Evolutionary conservation across 2,888 invertebrate species (phyloP).

Genomic region (Megastigmus dorsalis): DNA sequence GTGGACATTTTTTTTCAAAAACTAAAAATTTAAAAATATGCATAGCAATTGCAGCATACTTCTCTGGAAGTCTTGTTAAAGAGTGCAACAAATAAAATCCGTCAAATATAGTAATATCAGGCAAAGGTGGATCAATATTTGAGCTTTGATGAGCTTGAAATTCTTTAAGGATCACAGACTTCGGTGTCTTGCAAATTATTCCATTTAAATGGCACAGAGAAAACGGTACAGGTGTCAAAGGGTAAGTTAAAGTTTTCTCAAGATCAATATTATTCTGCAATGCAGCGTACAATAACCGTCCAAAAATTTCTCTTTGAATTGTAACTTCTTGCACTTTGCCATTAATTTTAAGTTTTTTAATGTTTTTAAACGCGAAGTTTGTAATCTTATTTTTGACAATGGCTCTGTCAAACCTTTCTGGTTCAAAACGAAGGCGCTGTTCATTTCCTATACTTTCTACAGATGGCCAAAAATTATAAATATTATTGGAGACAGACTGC

Average conservation of each 20-base stretch:
- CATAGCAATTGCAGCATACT: too few species aligned
- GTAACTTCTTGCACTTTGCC: constrained; percentile 60
- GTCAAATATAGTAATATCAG: too few species aligned
- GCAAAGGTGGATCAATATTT: too few species aligned
- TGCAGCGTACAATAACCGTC: constrained; percentile 56
- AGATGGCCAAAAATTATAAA: constrained; percentile 58
- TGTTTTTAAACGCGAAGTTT: constrained; percentile 56
- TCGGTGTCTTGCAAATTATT: constrained; percentile 60
- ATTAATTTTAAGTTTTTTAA: constrained; percentile 58
- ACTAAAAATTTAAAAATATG: too few species aligned
- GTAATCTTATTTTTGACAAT: constrained; percentile 58
- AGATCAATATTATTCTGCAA: constrained; percentile 59
- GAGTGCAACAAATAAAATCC: too few species aligned
- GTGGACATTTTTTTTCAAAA: too few species aligned
- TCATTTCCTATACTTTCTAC: constrained; percentile 58
- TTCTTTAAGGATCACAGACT: constrained; percentile 57
- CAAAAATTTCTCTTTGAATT: constrained; percentile 59
- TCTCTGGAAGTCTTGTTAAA: too few species aligned
- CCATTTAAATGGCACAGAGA: constrained; percentile 62
- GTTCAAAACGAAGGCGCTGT: constrained; percentile 54
- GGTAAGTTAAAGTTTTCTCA: constrained; percentile 60
- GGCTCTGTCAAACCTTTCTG: constrained; percentile 60
- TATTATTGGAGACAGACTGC: constrained; percentile 56
- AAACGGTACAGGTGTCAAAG: constrained; percentile 59
- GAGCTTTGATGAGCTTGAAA: constrained; percentile 51